Conservation (phyloP, 1,140 invertebrate species). For the Halesus radiatus region DNA sequence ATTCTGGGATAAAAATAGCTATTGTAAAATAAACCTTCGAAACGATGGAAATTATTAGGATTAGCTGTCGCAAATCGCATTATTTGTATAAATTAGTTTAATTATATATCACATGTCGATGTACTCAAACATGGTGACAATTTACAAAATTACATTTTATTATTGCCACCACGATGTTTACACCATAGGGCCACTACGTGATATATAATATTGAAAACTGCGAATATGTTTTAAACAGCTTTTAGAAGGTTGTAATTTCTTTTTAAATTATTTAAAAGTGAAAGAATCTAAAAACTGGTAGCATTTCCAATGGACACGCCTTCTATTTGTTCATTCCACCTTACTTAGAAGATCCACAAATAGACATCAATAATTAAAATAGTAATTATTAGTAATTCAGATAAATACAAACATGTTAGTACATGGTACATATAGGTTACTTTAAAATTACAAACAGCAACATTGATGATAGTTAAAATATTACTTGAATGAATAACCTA, state of each 20-base stretch:
- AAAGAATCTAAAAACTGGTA: background rate
- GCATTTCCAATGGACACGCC: conserved; percentile 23
- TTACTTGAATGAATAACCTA: conserved; percentile 33
- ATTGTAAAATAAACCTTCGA: background rate
- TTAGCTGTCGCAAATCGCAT: background rate
- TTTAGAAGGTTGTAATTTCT: background rate
- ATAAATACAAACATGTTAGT: conserved; percentile 35
- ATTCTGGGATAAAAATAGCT: conserved; percentile 50
- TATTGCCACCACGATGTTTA: conserved; percentile 39
- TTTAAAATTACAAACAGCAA: conserved; percentile 51
- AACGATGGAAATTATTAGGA: background rate
- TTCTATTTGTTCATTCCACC: conserved; percentile 2
- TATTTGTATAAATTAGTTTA: background rate
- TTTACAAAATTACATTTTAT: conserved; percentile 21
- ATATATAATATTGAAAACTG: conserved; percentile 32
- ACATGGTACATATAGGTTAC: conserved; percentile 20
- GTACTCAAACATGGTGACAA: conserved; percentile 46
- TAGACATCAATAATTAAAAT: conserved; percentile 39
- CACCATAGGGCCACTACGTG: conserved; percentile 54
- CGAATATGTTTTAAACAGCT: background rate
- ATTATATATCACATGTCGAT: conserved; percentile 47
- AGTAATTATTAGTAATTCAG: conserved; percentile 26
- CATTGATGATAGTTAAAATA: conserved; percentile 53
- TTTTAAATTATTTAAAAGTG: background rate
- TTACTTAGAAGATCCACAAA: conserved; percentile 13